Percentiles rank a stretch among this genome's conserved stretches.
Conservation (phyloP, 2,888 invertebrate species). For the Hirtodrosophila cameraria region DNA sequence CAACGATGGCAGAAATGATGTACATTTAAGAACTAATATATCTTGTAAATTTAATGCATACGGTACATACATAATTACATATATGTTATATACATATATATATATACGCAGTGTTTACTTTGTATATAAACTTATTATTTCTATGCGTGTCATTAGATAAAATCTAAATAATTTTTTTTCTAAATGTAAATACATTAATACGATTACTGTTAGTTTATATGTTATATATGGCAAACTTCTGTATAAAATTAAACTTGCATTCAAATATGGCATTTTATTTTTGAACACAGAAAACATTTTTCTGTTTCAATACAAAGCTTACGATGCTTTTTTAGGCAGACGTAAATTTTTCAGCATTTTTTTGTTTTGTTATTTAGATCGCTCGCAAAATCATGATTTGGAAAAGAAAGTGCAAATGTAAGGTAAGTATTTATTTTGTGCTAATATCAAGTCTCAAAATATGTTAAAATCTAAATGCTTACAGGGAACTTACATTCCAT, state of each 20-base stretch:
- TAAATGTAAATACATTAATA: constrained; percentile 32
- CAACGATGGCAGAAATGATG: constrained; percentile 99
- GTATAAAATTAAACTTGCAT: constrained; percentile 17
- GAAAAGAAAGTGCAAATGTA: too few species aligned
- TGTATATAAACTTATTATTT: constrained; percentile 28
- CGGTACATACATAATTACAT: constrained; percentile 1
- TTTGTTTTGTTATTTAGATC: too few species aligned
- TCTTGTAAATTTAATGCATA: constrained; percentile 4
- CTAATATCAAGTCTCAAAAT: too few species aligned
- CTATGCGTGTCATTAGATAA: constrained; percentile 36
- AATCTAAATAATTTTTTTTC: constrained; percentile 11
- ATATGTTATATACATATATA: background rate
- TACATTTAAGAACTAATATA: constrained; percentile 89
- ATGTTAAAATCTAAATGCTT: too few species aligned
- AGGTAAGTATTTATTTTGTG: too few species aligned
- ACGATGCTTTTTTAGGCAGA: too few species aligned
- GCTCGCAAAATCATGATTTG: too few species aligned
- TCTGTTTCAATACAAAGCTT: too few species aligned
- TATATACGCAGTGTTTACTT: constrained; percentile 14
- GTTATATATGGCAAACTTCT: constrained; percentile 8
- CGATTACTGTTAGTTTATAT: constrained; percentile 12
- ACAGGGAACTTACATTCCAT: too few species aligned
- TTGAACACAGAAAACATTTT: too few species aligned
- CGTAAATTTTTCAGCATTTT: too few species aligned
- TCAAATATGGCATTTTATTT: constrained; percentile 7